Evolutionary conservation across 2,113 vertebrate genomes (phyloP).

Genomic region (Cephalopholis sonnerati): DNA sequence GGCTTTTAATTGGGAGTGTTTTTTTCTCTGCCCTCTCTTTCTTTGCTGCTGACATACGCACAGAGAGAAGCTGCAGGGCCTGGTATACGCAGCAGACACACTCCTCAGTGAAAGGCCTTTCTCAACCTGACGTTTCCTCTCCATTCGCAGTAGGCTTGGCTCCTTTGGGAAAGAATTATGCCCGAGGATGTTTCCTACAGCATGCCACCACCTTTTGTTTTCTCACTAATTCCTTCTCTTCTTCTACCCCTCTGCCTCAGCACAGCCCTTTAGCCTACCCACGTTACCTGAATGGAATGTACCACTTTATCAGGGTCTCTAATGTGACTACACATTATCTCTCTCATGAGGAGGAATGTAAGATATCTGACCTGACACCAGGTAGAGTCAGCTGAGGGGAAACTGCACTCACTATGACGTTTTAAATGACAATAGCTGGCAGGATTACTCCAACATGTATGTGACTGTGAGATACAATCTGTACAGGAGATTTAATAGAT

Average conservation of each 20-base stretch:
- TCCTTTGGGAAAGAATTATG: conserved; percentile 34
- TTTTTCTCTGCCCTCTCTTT: conserved; percentile 3
- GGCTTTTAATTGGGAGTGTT: conserved; percentile 34
- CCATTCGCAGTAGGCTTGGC: conserved; percentile 20
- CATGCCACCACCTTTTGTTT: conserved; percentile 48
- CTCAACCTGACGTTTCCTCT: conserved; percentile 42
- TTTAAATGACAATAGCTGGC: neutral
- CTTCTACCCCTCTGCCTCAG: neutral
- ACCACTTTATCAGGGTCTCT: neutral
- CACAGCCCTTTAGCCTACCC: neutral
- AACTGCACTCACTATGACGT: neutral
- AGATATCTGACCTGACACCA: conserved; percentile 47
- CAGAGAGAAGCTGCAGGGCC: conserved; percentile 6
- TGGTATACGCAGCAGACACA: conserved; percentile 12
- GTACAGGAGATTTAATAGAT: no score
- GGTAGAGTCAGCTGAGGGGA: conserved; percentile 26
- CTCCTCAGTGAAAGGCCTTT: conserved; percentile 34
- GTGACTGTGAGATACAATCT: neutral
- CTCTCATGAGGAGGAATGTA: conserved; percentile 6
- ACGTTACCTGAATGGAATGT: neutral
- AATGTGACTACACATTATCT: conserved; percentile 29
- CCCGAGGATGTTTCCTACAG: conserved; percentile 45
- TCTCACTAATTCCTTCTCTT: conserved; percentile 6
- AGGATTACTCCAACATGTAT: neutral
- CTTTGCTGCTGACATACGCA: conserved; percentile 12